Percentiles rank a stretch among this genome's conserved stretches.
Conservation (phyloP, 2,888 invertebrate species). For the Andricus curvator region DNA sequence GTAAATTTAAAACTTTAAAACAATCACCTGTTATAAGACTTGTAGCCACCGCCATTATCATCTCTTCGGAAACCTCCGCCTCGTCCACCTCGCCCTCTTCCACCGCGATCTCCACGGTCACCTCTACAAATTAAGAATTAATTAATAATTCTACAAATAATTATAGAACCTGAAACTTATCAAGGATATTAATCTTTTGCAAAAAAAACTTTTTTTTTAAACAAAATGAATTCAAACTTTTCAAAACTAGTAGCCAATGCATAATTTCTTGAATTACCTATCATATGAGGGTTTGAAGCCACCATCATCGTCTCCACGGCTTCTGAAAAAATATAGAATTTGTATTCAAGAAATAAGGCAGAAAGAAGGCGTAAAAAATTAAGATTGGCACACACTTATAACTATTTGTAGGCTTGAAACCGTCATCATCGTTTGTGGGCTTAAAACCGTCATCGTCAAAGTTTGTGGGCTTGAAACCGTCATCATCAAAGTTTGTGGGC, state of each 20-base stretch:
- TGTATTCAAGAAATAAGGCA: too few relatives aligned
- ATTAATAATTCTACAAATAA: background rate
- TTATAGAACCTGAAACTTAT: background rate
- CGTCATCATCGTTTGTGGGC: conserved; percentile 22
- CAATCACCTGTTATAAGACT: background rate
- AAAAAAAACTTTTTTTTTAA: background rate
- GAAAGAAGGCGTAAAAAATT: too few relatives aligned
- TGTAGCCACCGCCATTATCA: conserved; percentile 8
- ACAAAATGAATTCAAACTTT: background rate
- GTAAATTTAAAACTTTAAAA: background rate
- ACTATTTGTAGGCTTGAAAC: conserved; percentile 3
- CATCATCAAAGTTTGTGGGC: background rate
- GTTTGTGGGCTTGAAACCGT: too few relatives aligned
- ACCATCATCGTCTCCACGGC: conserved; percentile 31
- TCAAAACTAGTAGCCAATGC: background rate
- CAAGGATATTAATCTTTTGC: background rate
- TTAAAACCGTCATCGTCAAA: too few relatives aligned
- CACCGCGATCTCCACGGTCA: conserved; percentile 22
- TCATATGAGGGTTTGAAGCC: conserved; percentile 6
- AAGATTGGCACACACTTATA: too few relatives aligned
- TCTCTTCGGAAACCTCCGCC: conserved; percentile 46
- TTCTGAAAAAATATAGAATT: too few relatives aligned
- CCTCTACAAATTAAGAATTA: background rate
- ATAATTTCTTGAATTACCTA: background rate
- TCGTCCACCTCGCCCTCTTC: conserved; percentile 42